phyloP scores from a whole-genome alignment of 1,140 invertebrate genomes.

The Macrotrachela quadricornifera region DNA sequence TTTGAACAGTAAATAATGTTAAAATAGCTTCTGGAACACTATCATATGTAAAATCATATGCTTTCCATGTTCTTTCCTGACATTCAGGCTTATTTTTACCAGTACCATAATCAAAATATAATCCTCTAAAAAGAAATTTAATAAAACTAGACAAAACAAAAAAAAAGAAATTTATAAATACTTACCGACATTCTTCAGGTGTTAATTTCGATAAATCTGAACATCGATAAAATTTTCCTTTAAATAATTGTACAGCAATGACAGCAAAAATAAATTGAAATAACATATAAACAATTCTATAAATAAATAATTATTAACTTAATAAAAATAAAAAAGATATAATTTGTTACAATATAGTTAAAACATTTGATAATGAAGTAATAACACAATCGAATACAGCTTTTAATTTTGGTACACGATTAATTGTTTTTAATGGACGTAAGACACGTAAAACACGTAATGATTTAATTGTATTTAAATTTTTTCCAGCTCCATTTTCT shows the following conservation, averaged over 20 bases:
- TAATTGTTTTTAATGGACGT: slow-evolving; percentile 97
- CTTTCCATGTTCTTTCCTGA: slow-evolving; percentile 58
- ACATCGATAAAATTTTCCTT: slow-evolving; percentile 98
- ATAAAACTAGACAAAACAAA: background rate
- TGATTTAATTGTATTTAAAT: slow-evolving; percentile 96
- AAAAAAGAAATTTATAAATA: slow-evolving; percentile 10
- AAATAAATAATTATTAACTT: background rate
- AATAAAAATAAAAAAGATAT: background rate
- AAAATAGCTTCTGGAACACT: slow-evolving; percentile 92
- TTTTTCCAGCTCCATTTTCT: slow-evolving; percentile 37
- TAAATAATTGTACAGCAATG: slow-evolving; percentile 98
- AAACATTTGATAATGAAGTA: slow-evolving; percentile 99
- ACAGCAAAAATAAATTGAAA: slow-evolving; percentile 99
- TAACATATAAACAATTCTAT: slow-evolving; percentile 82
- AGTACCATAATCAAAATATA: slow-evolving; percentile 58
- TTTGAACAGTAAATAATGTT: slow-evolving; percentile 94
- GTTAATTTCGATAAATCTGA: slow-evolving; percentile 90
- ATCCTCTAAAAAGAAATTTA: slow-evolving; percentile 43
- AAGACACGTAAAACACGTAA: slow-evolving; percentile 86
- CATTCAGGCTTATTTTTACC: slow-evolving; percentile 51
- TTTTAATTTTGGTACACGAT: slow-evolving; percentile 78
- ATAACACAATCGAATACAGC: slow-evolving; percentile 99
- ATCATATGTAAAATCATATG: slow-evolving; percentile 88
- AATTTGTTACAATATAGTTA: slow-evolving; percentile 63
- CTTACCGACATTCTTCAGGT: slow-evolving; percentile 80